Evolutionary conservation across 2,113 vertebrate species (phyloP).

Genomic region (Malurus elegans): DNA sequence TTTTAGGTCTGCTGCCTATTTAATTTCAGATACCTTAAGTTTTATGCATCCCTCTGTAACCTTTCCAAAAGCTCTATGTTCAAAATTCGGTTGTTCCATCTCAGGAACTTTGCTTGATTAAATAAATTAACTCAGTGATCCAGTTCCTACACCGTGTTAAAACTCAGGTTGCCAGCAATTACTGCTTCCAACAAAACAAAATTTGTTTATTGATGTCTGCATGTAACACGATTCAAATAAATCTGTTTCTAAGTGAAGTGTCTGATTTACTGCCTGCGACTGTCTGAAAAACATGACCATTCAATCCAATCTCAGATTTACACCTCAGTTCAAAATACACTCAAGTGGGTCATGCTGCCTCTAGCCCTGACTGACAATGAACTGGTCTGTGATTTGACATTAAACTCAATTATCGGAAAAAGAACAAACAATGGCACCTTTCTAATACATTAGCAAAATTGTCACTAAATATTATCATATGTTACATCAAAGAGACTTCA

Average conservation of each 20-base stretch:
- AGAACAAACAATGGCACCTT: neutral
- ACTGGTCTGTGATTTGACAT: constrained; percentile 64
- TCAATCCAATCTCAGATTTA: constrained; percentile 71
- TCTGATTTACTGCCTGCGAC: constrained; percentile 62
- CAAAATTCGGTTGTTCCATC: constrained; percentile 18
- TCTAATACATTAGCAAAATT: constrained; percentile 44
- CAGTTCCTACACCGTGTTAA: constrained; percentile 52
- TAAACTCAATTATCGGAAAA: constrained; percentile 68
- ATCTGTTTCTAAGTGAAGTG: constrained; percentile 71
- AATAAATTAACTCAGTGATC: constrained; percentile 69
- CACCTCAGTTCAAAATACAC: constrained; percentile 44
- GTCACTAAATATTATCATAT: constrained; percentile 47
- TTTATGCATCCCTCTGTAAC: neutral
- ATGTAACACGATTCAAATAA: constrained; percentile 67
- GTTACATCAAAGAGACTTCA: constrained; percentile 46
- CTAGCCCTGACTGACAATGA: constrained; percentile 37
- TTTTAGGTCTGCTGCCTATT: neutral
- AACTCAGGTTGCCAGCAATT: constrained; percentile 69
- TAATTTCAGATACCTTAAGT: neutral
- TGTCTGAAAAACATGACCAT: constrained; percentile 74
- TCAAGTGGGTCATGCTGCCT: constrained; percentile 26
- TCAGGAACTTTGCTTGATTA: constrained; percentile 61
- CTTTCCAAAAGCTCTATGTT: neutral
- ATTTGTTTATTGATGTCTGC: constrained; percentile 73
- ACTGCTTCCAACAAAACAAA: constrained; percentile 62